Evolutionary conservation across 2,888 invertebrate genomes (phyloP).

Genomic region (Eulithis prunata): DNA sequence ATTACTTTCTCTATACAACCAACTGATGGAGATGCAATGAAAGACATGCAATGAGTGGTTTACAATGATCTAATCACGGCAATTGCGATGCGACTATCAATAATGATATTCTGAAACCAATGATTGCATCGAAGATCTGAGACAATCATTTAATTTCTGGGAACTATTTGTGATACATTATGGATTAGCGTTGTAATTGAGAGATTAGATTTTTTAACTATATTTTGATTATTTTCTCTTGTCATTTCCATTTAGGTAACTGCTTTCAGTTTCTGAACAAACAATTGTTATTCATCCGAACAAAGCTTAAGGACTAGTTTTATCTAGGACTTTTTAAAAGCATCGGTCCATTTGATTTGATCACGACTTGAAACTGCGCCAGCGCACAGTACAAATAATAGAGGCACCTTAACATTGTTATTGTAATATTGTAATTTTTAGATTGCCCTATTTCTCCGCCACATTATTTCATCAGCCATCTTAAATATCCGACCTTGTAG

Average conservation of each 20-base stretch:
- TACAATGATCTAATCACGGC: constrained; percentile 7
- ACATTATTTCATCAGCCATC: constrained; percentile 45
- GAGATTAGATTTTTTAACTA: constrained; percentile 6
- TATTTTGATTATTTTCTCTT: constrained; percentile 10
- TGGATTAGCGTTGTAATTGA: constrained; percentile 19
- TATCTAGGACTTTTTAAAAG: too few relatives aligned
- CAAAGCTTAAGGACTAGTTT: too few relatives aligned
- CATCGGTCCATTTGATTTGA: too few relatives aligned
- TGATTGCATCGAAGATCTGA: constrained; percentile 12
- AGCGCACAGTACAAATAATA: too few relatives aligned
- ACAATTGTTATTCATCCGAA: too few relatives aligned
- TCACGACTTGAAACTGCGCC: too few relatives aligned
- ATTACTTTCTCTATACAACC: constrained; percentile 35
- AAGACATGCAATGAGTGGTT: constrained; percentile 24
- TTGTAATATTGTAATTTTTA: constrained; percentile 15
- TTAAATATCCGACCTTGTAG: constrained; percentile 45
- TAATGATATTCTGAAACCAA: constrained; percentile 29
- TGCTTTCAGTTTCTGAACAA: too few relatives aligned
- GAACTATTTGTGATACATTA: constrained; percentile 36
- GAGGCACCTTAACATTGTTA: not conserved
- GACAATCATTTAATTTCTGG: constrained; percentile 39
- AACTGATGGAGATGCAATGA: not conserved
- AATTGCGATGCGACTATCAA: not conserved
- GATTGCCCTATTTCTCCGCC: constrained; percentile 36
- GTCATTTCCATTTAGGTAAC: too few relatives aligned